Percentiles rank a stretch among this genome's conserved stretches.
phyloP scores from a whole-genome alignment of 2,888 invertebrate species.

The Seira ritae region DNA sequence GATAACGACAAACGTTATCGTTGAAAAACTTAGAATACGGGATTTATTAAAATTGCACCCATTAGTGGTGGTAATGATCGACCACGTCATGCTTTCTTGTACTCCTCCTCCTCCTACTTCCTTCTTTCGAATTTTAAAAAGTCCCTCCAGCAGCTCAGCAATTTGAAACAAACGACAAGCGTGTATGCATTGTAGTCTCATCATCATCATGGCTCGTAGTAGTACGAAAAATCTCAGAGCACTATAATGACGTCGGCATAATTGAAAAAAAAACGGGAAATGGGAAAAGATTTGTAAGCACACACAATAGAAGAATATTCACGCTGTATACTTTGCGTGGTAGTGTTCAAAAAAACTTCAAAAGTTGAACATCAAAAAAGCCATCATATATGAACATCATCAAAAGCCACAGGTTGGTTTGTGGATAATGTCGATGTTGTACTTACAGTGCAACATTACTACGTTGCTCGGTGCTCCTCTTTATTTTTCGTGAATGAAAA shows the following conservation, averaged over 20 bases:
- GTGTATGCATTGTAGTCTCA: not conserved
- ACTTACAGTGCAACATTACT: too few relatives aligned
- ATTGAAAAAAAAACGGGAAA: conserved; percentile 54
- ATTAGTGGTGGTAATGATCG: conserved; percentile 48
- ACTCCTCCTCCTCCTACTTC: conserved; percentile 36
- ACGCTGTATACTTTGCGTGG: not conserved
- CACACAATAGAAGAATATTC: conserved; percentile 11
- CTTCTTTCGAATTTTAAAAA: not conserved
- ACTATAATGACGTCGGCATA: conserved; percentile 51
- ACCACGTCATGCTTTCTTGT: conserved; percentile 26
- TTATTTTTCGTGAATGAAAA: not conserved
- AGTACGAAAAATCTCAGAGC: not conserved
- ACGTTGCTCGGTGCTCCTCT: too few relatives aligned
- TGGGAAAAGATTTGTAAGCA: conserved; percentile 22
- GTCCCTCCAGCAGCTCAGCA: not conserved
- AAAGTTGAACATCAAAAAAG: not conserved
- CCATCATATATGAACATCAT: not conserved
- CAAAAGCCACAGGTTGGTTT: conserved; percentile 9
- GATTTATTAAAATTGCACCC: conserved; percentile 54
- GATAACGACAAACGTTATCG: too few relatives aligned
- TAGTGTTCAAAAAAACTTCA: not conserved
- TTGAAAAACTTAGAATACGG: conserved; percentile 48
- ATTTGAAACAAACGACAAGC: not conserved
- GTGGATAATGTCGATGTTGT: not conserved
- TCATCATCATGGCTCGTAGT: not conserved